Evolutionary conservation across 2,113 vertebrate species (phyloP), one percentile per base, ranked within the genome.

Genomic region (Lepus americanus): DNA sequence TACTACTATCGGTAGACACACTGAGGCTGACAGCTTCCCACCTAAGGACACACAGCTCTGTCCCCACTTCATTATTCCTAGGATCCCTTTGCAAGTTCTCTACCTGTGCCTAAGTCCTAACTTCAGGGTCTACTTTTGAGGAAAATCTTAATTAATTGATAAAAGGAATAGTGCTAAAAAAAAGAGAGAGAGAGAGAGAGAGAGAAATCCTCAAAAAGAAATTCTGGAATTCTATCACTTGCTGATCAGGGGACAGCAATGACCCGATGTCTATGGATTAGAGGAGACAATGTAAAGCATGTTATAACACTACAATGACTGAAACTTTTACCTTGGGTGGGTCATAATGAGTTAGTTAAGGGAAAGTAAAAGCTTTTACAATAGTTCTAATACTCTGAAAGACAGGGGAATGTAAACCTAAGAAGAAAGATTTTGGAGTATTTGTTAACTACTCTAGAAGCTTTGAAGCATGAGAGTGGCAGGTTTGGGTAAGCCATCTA

Each of bases 381-480:
- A 84, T 9, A 85, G 83, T 53, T 82, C 61, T 81, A 88, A 61
- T 29, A 82, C 64, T 33, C 6, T 83, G 61, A 89, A 87, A 84
- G 23, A 84, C 6, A 79, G 8, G 2, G 1, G 64, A 59, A 59
- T 59, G 7, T 16, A 67, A 74, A 76, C 61, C 25, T 36, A 89
- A 86, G 20, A 53, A 31, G 19, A 87, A 80, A 63, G 51, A 92
- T 70, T 84, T 36, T 66, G 33, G 31, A 53, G 4, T 69, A 69
- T 14, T 82, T 61, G 39, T 69, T 92, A 93, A 77, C 59, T 49
- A 22, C 29, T 87, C 59, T 79, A 74, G 27, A 79, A 85, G 9
- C 73, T 88, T 27, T 81, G 63, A 93, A 84, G 53, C 70, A 90
- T 72, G 14, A 78, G 59, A 90, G 77, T 80, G 61, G 36, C 59